Percentiles rank a stretch among this genome's conserved stretches.
Evolutionary conservation across 1,140 invertebrate species (phyloP).

Genomic region (Fragariocoptes setiger): DNA sequence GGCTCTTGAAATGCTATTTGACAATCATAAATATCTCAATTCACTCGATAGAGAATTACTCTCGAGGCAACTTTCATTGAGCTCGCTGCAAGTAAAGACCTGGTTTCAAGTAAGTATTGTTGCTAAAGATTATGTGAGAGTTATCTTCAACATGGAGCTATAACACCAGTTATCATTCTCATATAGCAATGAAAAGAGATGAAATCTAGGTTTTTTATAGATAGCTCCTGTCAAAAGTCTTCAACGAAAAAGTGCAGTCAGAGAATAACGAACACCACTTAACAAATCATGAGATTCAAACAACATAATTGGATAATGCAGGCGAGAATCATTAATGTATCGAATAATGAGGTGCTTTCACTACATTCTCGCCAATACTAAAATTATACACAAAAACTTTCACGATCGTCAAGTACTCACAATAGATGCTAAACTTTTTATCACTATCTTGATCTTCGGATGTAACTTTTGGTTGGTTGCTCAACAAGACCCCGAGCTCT

Average conservation of each 20-base stretch:
- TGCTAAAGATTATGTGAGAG: no score
- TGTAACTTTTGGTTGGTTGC: no score
- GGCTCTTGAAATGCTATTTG: background rate
- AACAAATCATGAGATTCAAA: background rate
- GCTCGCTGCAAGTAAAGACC: background rate
- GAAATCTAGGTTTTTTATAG: background rate
- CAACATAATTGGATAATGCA: no score
- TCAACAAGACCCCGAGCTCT: no score
- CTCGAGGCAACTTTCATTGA: background rate
- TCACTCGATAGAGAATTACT: background rate
- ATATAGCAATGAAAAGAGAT: background rate
- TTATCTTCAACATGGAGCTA: background rate
- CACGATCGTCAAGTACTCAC: no score
- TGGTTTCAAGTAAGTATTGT: background rate
- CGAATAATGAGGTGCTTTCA: no score
- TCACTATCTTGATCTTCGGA: no score
- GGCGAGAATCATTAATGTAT: no score
- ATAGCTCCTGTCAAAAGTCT: background rate
- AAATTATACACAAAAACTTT: no score
- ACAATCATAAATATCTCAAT: background rate
- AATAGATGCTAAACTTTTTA: no score
- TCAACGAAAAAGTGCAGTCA: background rate
- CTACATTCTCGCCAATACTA: no score
- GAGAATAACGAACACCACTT: background rate
- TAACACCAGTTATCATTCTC: background rate